phyloP scores from a whole-genome alignment of 2,797 vertebrate genomes.

The Tinamus major region DNA sequence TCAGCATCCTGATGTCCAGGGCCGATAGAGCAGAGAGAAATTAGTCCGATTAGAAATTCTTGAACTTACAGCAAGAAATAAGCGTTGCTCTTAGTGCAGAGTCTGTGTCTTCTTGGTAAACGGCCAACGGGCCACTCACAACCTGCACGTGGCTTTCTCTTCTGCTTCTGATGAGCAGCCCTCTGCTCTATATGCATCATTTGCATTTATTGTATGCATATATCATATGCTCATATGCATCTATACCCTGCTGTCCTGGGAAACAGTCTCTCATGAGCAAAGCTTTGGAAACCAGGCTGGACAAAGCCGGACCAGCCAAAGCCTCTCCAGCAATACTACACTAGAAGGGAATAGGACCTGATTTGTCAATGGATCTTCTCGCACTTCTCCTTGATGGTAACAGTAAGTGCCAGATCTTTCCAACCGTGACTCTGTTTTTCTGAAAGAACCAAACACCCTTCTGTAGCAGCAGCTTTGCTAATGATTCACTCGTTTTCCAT shows the following conservation, averaged over 20 bases:
- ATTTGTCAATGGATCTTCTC: too few species aligned
- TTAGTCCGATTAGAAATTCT: not conserved
- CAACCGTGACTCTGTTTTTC: not conserved
- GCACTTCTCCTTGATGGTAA: not conserved
- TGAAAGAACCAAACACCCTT: not conserved
- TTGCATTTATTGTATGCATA: too few species aligned
- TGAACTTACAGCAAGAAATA: not conserved
- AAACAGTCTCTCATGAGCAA: not conserved
- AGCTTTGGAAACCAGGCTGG: not conserved
- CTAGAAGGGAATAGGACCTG: not conserved
- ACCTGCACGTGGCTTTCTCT: too few species aligned
- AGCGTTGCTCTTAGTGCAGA: not conserved
- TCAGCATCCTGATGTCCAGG: not conserved
- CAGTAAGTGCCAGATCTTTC: not conserved
- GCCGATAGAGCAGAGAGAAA: not conserved
- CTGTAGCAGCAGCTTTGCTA: not conserved
- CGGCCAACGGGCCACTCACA: too few species aligned
- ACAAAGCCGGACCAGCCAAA: not conserved
- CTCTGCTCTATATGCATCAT: too few species aligned
- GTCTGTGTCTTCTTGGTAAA: too few species aligned
- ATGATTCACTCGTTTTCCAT: not conserved
- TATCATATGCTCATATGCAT: too few species aligned
- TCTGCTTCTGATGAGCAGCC: too few species aligned
- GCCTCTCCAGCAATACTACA: not conserved
- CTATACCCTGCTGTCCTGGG: not conserved